phyloP scores from a whole-genome alignment of 2,797 vertebrate genomes.

The Alca torda region DNA sequence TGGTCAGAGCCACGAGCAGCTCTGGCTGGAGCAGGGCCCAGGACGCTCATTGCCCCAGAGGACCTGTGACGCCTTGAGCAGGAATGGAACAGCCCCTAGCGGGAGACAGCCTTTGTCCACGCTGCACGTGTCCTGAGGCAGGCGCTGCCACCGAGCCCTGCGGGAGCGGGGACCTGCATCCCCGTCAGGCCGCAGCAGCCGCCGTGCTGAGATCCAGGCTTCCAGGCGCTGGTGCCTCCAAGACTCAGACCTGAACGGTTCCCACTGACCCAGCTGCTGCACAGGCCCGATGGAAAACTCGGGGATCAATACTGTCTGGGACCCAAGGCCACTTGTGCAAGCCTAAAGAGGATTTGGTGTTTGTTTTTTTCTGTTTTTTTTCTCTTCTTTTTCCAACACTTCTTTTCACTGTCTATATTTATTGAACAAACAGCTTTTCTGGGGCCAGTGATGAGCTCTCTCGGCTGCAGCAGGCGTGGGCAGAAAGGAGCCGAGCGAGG shows the following conservation, averaged over 20 bases:
- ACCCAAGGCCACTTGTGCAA: slow-evolving; percentile 58
- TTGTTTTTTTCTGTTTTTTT: not conserved
- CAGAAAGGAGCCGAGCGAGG: not conserved
- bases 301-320: slow-evolving; percentile 24
- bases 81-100: too few relatives aligned
- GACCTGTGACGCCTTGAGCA: not conserved
- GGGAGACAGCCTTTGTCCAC: not conserved
- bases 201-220: accelerated
- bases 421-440: slow-evolving; percentile 28
- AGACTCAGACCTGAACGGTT: not conserved
- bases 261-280: not conserved
- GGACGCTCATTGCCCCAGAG: accelerated
- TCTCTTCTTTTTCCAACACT: not conserved
- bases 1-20: not conserved
- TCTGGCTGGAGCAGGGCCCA: not conserved
- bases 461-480: not conserved
- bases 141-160: not conserved
- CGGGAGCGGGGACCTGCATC: not conserved
- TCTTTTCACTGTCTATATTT: slow-evolving; percentile 31
- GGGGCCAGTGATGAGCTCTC: not conserved
- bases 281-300: not conserved
- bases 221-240: not conserved
- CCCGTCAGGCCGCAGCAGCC: not conserved
- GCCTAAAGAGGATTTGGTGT: not conserved
- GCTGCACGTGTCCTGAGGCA: accelerated